Conservation (phyloP, 2,888 invertebrate genomes). For the Lepidochrysops patricia region DNA sequence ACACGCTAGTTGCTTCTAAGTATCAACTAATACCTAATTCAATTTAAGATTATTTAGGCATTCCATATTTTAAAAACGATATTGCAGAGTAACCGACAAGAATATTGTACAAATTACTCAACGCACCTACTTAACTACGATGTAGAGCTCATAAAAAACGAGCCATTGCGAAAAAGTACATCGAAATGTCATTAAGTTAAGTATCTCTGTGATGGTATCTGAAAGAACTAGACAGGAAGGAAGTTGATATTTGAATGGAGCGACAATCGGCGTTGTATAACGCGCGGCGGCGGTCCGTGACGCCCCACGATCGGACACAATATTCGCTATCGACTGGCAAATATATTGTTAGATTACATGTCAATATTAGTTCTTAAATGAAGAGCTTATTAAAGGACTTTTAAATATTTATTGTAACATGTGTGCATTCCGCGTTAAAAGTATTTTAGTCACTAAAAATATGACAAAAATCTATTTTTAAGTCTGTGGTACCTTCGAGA, state of each 20-base stretch:
- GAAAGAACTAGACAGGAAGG: conserved; percentile 47
- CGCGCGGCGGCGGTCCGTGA: conserved; percentile 32
- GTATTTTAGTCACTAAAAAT: no score
- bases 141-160: background rate
- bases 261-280: conserved; percentile 49
- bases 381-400: no score
- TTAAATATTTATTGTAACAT: no score
- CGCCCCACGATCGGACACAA: conserved; percentile 26
- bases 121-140: no score
- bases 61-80: background rate
- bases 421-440: no score
- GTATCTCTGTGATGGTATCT: conserved; percentile 29
- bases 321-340: conserved; percentile 15
- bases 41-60: no score
- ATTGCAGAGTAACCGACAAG: no score
- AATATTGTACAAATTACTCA: no score
- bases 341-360: background rate
- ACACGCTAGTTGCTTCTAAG: background rate
- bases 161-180: conserved; percentile 22
- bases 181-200: conserved; percentile 29
- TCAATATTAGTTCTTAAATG: no score
- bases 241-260: conserved; percentile 49
- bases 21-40: background rate
- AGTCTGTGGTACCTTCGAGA: no score
- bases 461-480: no score